Evolutionary conservation across 2,888 invertebrate species (phyloP).

Genomic region (Clanis bilineata): DNA sequence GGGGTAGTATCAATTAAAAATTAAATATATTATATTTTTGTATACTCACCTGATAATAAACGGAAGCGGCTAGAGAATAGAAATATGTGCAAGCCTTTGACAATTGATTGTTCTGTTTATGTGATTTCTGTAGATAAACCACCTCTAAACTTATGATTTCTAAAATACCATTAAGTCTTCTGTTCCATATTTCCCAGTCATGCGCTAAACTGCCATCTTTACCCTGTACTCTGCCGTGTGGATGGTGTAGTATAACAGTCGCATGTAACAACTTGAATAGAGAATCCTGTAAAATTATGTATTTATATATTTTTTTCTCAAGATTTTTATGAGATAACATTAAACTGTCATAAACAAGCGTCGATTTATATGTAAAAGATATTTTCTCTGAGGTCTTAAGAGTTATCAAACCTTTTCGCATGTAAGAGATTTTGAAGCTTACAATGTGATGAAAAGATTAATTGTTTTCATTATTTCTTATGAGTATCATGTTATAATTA

Average conservation of each 20-base stretch:
- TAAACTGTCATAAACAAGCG: too few species aligned
- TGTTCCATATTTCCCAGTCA: conserved; percentile 65
- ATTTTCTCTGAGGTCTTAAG: too few species aligned
- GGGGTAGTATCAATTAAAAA: too few species aligned
- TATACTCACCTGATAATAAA: conserved; percentile 66
- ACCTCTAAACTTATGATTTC: conserved; percentile 67
- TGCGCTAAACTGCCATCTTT: conserved; percentile 59
- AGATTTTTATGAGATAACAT: too few species aligned
- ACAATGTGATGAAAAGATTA: too few species aligned
- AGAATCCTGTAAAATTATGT: conserved; percentile 45
- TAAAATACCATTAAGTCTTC: conserved; percentile 56
- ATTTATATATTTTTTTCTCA: conserved; percentile 5
- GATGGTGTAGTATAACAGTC: conserved; percentile 65
- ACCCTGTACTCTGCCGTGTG: conserved; percentile 48
- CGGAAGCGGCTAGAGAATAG: conserved; percentile 55
- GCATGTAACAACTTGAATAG: conserved; percentile 60
- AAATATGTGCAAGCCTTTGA: conserved; percentile 47
- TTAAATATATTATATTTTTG: too few species aligned
- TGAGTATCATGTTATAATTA: too few species aligned
- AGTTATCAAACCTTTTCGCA: too few species aligned
- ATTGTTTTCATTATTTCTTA: too few species aligned
- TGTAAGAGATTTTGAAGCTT: too few species aligned
- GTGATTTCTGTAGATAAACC: conserved; percentile 50
- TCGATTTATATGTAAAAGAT: too few species aligned
- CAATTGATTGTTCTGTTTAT: conserved; percentile 47